Base-by-base conservation (phyloP, 2,888 invertebrate genomes). In the Catocala nupta region DNA sequence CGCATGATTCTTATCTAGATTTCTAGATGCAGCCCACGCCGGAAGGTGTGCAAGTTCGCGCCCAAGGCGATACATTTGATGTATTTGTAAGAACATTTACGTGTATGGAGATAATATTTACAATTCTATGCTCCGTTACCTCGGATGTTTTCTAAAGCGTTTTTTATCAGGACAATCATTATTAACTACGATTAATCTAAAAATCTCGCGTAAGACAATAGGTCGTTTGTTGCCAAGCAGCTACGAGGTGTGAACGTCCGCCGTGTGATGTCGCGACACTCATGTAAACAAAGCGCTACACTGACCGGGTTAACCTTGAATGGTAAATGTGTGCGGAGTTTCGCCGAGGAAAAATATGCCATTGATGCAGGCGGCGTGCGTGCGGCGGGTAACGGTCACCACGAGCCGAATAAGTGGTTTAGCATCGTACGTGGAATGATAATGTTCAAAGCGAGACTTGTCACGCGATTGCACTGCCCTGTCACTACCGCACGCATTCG, bases 291-390 rank as follows among this genome's bases (percentile, higher is more conserved):
- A 93, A 90, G 89, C 89, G 84, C 81, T 85, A 82, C 86, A 86
- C 86, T 93, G 91, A 94, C 94, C 94, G 91, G 93, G 94, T 94
- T 92, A 93, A 84, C 91, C 89, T 89, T 92, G 90, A 92, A 93
- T 93, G 91, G 91, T 88, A 92, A 93, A 92, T 91, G 90, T 90
- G 88, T 81, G 87, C 87, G 81, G 85, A 91, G 91, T 93, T 92
- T 92, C 90, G 90, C 91, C 81, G 83, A 84, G 89, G 89, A 92
- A 93, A 94, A 93, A 93, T 93, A 90, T 92, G 92, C 89, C 93
- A 93, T 92, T 92, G 92, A 92, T 91, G 92, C 92, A 91, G 85
- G 84, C 87, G 76, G 87, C 87, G 91, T 93, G 92, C 93, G 92
- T 93, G 93, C 88, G 85, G 77, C 86, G 87, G 85, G 84, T 94